A percentile compares a stretch with the other conserved stretches of the same genome.
Evolutionary conservation across 2,797 vertebrate species (phyloP).

Genomic region (Fundulus diaphanus): DNA sequence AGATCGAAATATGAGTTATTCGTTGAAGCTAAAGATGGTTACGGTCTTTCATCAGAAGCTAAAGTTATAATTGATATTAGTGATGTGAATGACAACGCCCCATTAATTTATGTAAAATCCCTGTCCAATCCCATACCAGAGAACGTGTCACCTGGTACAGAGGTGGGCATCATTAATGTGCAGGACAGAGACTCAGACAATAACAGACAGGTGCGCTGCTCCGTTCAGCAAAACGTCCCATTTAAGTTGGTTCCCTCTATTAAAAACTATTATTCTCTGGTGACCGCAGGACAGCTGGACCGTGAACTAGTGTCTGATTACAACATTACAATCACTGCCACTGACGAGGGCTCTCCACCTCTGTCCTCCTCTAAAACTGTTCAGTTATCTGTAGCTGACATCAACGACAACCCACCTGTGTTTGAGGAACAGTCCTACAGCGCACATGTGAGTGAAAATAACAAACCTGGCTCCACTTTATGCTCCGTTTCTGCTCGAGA

Average conservation of each 20-base stretch:
- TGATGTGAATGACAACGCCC: constrained; percentile 42
- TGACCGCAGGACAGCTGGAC: too few relatives aligned
- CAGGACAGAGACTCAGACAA: constrained; percentile 22
- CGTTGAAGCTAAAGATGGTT: constrained; percentile 39
- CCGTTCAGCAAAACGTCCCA: constrained; percentile 17
- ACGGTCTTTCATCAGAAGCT: too few relatives aligned
- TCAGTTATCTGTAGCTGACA: too few relatives aligned
- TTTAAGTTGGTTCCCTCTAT: constrained; percentile 63
- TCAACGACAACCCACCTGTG: too few relatives aligned
- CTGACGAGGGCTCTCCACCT: too few relatives aligned
- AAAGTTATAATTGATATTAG: constrained; percentile 48
- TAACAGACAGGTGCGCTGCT: constrained; percentile 27
- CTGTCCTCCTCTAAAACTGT: too few relatives aligned
- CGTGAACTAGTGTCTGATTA: constrained; percentile 54
- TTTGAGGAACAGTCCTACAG: too few relatives aligned
- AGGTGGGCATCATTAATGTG: not conserved
- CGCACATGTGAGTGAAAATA: too few relatives aligned
- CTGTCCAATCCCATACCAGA: fast-evolving
- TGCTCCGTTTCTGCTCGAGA: too few relatives aligned
- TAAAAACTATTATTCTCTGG: too few relatives aligned
- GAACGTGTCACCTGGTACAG: fast-evolving
- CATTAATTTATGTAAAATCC: fast-evolving
- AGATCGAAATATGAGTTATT: constrained; percentile 67
- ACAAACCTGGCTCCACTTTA: too few relatives aligned
- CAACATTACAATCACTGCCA: constrained; percentile 64